Conservation (phyloP, 2,888 invertebrate species). For the Hyposoter dolosus region DNA sequence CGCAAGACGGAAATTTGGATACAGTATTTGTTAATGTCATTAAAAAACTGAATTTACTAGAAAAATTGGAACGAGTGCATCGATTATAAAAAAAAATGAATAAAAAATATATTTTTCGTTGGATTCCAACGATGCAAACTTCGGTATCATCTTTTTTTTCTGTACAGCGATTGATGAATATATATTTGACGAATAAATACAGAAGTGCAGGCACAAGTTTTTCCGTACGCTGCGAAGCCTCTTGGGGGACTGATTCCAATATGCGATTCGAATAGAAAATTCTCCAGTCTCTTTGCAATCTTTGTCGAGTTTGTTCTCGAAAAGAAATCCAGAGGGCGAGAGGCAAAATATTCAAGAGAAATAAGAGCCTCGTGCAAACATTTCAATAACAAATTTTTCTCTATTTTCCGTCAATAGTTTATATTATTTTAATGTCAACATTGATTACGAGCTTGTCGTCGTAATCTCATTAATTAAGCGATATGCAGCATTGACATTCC, state of each 20-base stretch:
- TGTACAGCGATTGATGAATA: neutral
- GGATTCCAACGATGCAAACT: no score
- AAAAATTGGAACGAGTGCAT: no score
- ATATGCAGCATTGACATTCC: slow-evolving; percentile 2
- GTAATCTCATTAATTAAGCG: slow-evolving; percentile 16
- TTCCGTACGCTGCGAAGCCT: neutral
- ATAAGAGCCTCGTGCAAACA: neutral
- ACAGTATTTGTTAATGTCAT: no score
- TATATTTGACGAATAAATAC: neutral
- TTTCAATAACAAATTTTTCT: neutral
- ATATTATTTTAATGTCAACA: neutral
- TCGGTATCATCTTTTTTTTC: no score
- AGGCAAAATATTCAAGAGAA: neutral
- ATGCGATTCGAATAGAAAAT: slow-evolving; percentile 21
- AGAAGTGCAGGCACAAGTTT: neutral
- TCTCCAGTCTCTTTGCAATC: slow-evolving; percentile 36
- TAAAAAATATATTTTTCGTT: no score
- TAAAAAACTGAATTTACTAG: no score
- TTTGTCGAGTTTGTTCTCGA: neutral
- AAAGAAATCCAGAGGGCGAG: neutral
- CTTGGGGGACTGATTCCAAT: slow-evolving; percentile 12
- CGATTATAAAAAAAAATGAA: no score
- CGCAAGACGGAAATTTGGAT: no score
- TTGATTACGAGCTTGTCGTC: neutral
- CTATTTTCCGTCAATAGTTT: neutral